Evolutionary conservation across 2,888 invertebrate genomes (phyloP), one percentile per base, ranked within the genome.

Genomic region (Euplexia lucipara): DNA sequence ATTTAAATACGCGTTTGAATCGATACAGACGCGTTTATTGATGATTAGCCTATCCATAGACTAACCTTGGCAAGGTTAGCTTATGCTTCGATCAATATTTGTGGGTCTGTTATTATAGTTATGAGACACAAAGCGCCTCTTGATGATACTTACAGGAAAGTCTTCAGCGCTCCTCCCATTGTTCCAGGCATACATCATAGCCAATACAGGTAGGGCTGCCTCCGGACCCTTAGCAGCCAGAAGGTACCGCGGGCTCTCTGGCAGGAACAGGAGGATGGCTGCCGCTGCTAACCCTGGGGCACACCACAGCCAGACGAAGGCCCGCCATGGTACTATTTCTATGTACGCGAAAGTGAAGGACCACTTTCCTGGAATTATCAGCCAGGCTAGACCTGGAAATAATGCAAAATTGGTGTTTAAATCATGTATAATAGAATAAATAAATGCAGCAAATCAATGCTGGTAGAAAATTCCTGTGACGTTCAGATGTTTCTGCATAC

Each of bases 171-270:
- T 64, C 5, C 78, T 79, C 0, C 88, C 83, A 35, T 88, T 83
- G 60, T 95, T 95, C 89, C 90, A 90, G 0, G 95, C 90, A 80
- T 96, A 97, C 88, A 98, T 96, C 45, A 87, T 88, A 4, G 95
- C 95, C 10, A 98, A 87, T 3, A 97, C 96, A 0, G 92, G 87
- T 41, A 98, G 77, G 0, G 98, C 97, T 59, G 95, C 94, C 0
- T 96, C 95, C 0, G 96, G 93, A 37, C 96, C 95, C 1, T 96
- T 96, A 51, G 96, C 96, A 0, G 97, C 95, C 10, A 97, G 91
- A 45, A 97, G 90, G 85, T 96, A 98, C 82, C 97, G 96, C 0
- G 98, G 98, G 67, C 97, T 98, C 87, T 98, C 98, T 0, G 98
- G 98, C 64, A 97, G 91, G 45, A 91, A 89, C 3, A 95, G 83